Conservation (phyloP, 2,888 invertebrate species). For the Acanthoscelides obtectus region DNA sequence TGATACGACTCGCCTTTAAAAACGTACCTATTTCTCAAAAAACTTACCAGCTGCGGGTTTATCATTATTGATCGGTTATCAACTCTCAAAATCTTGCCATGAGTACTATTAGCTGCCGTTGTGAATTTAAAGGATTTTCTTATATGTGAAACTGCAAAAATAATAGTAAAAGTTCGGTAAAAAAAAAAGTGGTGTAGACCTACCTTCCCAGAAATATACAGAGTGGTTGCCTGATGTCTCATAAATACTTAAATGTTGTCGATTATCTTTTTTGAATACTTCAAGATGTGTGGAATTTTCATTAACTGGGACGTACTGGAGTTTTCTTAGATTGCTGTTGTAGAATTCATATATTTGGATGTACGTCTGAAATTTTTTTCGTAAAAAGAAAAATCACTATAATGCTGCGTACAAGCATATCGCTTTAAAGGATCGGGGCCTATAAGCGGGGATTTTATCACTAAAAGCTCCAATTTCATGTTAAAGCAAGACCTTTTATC, state of each 20-base stretch:
- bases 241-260: constrained; percentile 28
- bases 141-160: not conserved
- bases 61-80: not conserved
- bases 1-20: no score
- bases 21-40: no score
- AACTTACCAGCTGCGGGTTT: not conserved
- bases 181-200: constrained; percentile 5
- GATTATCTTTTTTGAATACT: constrained; percentile 20
- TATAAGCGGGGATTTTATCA: no score
- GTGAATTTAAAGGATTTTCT: constrained; percentile 22
- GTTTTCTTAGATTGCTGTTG: constrained; percentile 27
- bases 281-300: constrained; percentile 15
- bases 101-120: constrained; percentile 14
- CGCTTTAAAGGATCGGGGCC: no score
- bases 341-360: constrained; percentile 31
- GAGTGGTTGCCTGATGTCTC: constrained; percentile 16
- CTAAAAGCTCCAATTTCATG: no score
- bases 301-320: constrained; percentile 25
- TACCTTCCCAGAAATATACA: constrained; percentile 34
- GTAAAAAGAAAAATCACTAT: no score
- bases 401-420: no score
- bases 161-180: not conserved
- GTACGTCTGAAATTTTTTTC: constrained; percentile 26
- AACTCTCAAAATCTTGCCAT: not conserved
- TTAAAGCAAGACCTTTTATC: no score